phyloP scores from a whole-genome alignment of 2,888 invertebrate genomes.

The Cryptocephalus primarius region DNA sequence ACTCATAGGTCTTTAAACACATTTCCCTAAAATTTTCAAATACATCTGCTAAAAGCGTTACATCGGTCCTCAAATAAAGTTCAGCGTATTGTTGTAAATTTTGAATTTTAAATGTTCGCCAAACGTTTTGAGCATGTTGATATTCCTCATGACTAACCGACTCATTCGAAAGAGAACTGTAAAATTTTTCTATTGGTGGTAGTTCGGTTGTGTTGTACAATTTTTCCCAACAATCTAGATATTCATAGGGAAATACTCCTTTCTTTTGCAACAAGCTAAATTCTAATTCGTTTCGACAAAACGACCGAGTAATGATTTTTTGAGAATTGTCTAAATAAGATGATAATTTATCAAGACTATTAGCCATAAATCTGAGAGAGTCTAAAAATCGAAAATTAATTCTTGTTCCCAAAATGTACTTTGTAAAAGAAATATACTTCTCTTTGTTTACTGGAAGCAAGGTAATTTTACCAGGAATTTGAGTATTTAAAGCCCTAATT shows the following conservation, averaged over 20 bases:
- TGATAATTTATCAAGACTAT: slow-evolving; percentile 13
- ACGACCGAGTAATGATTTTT: slow-evolving; percentile 6
- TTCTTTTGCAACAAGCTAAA: slow-evolving; percentile 15
- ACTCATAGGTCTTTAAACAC: slow-evolving; percentile 19
- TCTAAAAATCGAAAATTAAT: slow-evolving; percentile 13
- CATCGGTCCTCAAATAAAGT: slow-evolving; percentile 28
- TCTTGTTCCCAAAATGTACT: not conserved
- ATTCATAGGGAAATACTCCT: slow-evolving; percentile 26
- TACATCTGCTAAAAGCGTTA: slow-evolving; percentile 27
- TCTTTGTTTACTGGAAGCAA: too few species aligned
- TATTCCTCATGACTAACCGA: slow-evolving; percentile 19
- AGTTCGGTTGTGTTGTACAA: slow-evolving; percentile 10
- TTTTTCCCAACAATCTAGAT: slow-evolving; percentile 5
- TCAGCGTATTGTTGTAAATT: slow-evolving; percentile 27
- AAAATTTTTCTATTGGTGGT: slow-evolving; percentile 11
- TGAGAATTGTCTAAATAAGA: slow-evolving; percentile 8
- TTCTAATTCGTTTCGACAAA: slow-evolving; percentile 4
- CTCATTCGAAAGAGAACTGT: slow-evolving; percentile 4
- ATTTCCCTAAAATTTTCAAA: slow-evolving; percentile 29
- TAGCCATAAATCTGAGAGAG: slow-evolving; percentile 14
- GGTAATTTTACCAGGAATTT: too few species aligned
- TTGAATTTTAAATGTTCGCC: slow-evolving; percentile 22
- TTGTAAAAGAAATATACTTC: too few species aligned
- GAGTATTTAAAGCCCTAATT: too few species aligned
- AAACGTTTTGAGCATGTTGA: slow-evolving; percentile 24